phyloP scores from a whole-genome alignment of 2,888 invertebrate genomes.

The Philhelius pedissequus region DNA sequence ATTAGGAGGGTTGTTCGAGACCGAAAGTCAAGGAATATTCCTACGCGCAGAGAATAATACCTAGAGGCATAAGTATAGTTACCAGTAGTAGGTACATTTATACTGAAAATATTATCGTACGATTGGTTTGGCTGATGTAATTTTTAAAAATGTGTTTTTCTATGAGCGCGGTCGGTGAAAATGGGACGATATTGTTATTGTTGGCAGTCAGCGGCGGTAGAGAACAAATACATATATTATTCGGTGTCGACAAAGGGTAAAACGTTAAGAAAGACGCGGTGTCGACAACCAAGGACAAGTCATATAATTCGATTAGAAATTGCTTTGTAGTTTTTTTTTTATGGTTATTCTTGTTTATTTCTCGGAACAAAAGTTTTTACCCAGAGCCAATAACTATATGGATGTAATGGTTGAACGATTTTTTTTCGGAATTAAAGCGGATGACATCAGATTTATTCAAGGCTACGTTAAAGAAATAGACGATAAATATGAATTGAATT shows the following conservation, averaged over 20 bases:
- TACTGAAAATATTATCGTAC: not conserved
- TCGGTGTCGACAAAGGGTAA: slow-evolving; percentile 32
- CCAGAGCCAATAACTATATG: not conserved
- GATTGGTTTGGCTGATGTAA: slow-evolving; percentile 51
- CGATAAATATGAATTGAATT: no score
- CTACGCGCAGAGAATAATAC: not conserved
- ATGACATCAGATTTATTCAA: slow-evolving; percentile 4
- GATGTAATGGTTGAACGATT: not conserved
- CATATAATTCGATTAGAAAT: slow-evolving; percentile 13
- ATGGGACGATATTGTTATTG: not conserved
- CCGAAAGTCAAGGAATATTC: slow-evolving; percentile 1
- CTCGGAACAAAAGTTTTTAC: not conserved
- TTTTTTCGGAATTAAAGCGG: not conserved
- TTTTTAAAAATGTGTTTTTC: slow-evolving; percentile 48
- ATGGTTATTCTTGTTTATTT: not conserved
- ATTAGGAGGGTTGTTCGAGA: slow-evolving; percentile 37
- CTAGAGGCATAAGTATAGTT: not conserved
- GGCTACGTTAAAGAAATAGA: not conserved
- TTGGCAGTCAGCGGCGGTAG: not conserved
- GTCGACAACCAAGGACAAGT: slow-evolving; percentile 33
- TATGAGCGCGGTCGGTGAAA: slow-evolving; percentile 13
- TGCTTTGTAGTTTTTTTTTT: not conserved
- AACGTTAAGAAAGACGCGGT: slow-evolving; percentile 21
- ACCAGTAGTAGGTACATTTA: no score
- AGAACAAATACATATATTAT: not conserved